Conservation (phyloP, 2,113 vertebrate species). For the Solea solea region DNA sequence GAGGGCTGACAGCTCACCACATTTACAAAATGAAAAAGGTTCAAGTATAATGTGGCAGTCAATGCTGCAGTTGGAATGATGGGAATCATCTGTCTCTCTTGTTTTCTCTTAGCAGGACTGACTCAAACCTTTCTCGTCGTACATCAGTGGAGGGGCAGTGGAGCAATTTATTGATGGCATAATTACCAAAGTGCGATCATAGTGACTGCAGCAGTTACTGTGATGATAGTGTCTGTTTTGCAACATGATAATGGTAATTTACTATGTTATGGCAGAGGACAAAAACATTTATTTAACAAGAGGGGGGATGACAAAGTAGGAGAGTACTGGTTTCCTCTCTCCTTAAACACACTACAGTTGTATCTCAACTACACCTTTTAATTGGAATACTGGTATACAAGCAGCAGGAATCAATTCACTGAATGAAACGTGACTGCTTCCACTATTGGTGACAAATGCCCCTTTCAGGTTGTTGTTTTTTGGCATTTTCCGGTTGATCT, state of each 20-base stretch:
- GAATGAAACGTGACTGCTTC: too few species aligned
- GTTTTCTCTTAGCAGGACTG: slow-evolving; percentile 22
- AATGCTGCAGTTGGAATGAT: slow-evolving; percentile 22
- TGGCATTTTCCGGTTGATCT: too few species aligned
- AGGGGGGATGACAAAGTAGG: slow-evolving; percentile 40
- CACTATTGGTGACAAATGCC: too few species aligned
- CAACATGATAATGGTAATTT: slow-evolving; percentile 66
- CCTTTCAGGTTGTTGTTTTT: too few species aligned
- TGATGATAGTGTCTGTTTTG: slow-evolving; percentile 67
- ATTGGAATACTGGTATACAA: too few species aligned
- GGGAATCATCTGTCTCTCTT: slow-evolving; percentile 52
- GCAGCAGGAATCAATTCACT: too few species aligned
- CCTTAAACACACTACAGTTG: background rate
- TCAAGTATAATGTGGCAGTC: slow-evolving; percentile 41
- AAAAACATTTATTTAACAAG: slow-evolving; percentile 49
- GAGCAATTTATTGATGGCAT: slow-evolving; percentile 51
- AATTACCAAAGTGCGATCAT: slow-evolving; percentile 54
- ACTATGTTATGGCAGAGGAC: slow-evolving; percentile 63
- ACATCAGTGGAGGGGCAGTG: slow-evolving; percentile 23
- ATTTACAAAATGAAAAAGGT: background rate
- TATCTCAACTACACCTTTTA: too few species aligned
- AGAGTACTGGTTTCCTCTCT: slow-evolving; percentile 6
- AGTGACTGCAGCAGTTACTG: slow-evolving; percentile 24
- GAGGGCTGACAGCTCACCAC: slow-evolving; percentile 4
- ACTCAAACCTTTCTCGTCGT: slow-evolving; percentile 41